Base-by-base conservation (phyloP, 2,113 vertebrate species). In the Dasyurus viverrinus region DNA sequence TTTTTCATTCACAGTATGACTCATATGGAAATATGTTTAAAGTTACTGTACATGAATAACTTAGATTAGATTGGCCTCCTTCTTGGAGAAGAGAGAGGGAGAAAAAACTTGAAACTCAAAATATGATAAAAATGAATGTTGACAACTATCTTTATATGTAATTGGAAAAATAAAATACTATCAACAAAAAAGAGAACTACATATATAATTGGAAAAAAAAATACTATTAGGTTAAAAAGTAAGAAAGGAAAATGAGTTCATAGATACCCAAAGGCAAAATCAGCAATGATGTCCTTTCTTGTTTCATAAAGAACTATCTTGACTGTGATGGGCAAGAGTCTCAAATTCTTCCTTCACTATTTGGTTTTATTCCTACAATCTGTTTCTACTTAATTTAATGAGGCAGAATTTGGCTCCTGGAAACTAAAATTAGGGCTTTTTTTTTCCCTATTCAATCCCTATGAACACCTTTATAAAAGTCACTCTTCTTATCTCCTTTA, bases 321-420 rank as follows among this genome's bases (percentile, higher is more conserved):
- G 93, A 54, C 68, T 42, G 14, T 42, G 7, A 42, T 22, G 36
- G n/a, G 2, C 30, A 54, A 50, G 25, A 92, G 1, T 52, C 94
- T 92, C 95, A 93, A 94, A 97, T 93, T 30, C 90, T 47, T 93
- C 92, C 91, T 93, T 95, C 90, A 93, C 89, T 93, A 89, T 57
- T 55, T 92, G 95, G 90, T 93, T 95, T 97, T 91, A 95, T 84
- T 84, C 55, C 57, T 92, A 48, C 68, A 89, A 92, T 94, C 91
- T 97, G 89, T 95, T n/a, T 42, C 11, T 42, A 93, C 95, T 95
- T 90, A 97, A 97, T 97, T 84, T 93, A 95, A 90, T 94, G 94
- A 94, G 89, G 30, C 9, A 52, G 94, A 95, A n/a, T 95, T 93
- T 93, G 89, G 53, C 84, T n/a, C 12, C 68, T 93, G 36, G 60